Conservation (phyloP, 1,140 invertebrate genomes). For the Metaphire vulgaris region DNA sequence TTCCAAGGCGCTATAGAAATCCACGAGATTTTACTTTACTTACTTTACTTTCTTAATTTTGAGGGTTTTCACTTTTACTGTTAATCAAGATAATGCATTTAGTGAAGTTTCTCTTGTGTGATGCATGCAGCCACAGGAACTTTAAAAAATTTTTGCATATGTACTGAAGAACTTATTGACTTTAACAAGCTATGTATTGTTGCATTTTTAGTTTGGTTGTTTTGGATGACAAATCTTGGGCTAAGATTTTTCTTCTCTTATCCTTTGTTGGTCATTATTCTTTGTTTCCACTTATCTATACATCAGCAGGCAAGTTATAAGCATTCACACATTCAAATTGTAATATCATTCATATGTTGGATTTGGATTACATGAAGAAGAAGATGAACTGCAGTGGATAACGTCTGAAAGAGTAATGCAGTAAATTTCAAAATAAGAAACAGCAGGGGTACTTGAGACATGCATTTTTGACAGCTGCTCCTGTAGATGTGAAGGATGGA, state of each 20-base stretch:
- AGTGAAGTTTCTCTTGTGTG: too few species aligned
- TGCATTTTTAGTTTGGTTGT: conserved; percentile 65
- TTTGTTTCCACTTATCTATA: conserved; percentile 79
- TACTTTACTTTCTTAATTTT: too few species aligned
- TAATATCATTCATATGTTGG: too few species aligned
- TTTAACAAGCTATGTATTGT: conserved; percentile 35
- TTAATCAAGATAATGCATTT: too few species aligned
- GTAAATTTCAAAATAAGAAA: background rate
- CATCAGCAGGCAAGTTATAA: conserved; percentile 55
- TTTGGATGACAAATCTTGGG: conserved; percentile 62
- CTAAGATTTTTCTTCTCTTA: conserved; percentile 65
- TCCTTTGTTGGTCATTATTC: conserved; percentile 74
- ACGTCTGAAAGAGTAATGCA: conserved; percentile 8
- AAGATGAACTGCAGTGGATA: background rate
- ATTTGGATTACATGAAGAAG: conserved; percentile 8
- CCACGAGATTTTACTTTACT: too few species aligned
- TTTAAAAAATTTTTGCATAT: too few species aligned
- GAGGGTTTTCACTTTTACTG: too few species aligned
- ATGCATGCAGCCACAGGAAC: too few species aligned
- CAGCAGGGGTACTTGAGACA: background rate
- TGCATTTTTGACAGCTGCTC: background rate
- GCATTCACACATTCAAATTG: too few species aligned
- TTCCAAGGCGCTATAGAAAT: too few species aligned
- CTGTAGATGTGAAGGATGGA: too few species aligned
- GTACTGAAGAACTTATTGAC: conserved; percentile 14